Percentiles rank a stretch among this genome's conserved stretches.
phyloP scores from a whole-genome alignment of 2,888 invertebrate species.

The Tolmerus cingulatus region DNA sequence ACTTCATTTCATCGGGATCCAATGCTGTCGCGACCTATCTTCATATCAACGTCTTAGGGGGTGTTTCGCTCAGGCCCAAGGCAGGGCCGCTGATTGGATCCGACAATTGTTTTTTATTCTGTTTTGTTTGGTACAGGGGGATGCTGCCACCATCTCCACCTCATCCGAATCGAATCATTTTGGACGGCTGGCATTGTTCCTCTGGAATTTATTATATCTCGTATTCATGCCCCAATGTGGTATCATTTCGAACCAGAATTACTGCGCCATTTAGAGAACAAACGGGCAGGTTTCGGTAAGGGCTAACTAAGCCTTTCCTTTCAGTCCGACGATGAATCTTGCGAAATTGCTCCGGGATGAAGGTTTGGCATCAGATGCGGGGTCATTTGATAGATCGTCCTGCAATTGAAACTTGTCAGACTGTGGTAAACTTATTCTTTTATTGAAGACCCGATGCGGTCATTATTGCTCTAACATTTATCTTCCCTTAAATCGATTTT shows the following conservation, averaged over 20 bases:
- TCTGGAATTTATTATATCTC: not conserved
- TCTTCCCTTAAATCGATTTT: not conserved
- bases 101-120: not conserved
- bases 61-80: not conserved
- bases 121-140: not conserved
- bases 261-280: not conserved
- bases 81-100: not conserved
- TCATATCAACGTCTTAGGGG: not conserved
- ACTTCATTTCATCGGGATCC: not conserved
- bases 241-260: not conserved
- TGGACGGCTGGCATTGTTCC: not conserved
- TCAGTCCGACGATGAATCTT: not conserved
- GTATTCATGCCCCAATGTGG: not conserved
- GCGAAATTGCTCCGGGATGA: not conserved
- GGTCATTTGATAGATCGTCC: not conserved
- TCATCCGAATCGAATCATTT: not conserved
- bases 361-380: not conserved
- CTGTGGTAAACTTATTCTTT: not conserved
- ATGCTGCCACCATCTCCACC: not conserved
- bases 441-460: not conserved
- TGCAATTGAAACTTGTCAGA: not conserved
- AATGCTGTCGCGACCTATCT: not conserved
- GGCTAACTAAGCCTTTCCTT: not conserved
- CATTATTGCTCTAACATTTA: not conserved
- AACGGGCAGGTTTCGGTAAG: not conserved